Base-by-base conservation (phyloP, 2,888 invertebrate genomes). In the Muscina levida region DNA sequence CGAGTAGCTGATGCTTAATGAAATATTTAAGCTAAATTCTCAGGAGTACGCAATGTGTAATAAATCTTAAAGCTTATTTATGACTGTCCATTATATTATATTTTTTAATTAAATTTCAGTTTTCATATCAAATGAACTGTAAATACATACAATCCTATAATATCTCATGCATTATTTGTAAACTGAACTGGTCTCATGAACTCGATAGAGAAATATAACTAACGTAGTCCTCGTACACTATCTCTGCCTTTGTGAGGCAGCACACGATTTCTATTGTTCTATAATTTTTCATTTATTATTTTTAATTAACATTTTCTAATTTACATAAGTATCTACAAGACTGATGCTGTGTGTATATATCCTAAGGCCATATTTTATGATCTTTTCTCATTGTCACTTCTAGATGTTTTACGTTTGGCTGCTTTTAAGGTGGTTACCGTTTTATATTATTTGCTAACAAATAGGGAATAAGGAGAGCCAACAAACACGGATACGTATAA, bases 301-400 rank as follows among this genome's bases (percentile, higher is more conserved):
- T 42, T 62, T 62, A 62, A 62, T 62, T 42, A 62, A 62, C 22
- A 62, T 42, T 62, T 62, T 62, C 22, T 42, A 42, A 62, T 62
- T 62, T 62, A 10, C 62, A 62, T 62, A 62, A 62, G 42, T 62
- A 62, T 42, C 39, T 22, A 17, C 10, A 53, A 22, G 22, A 13
- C 8, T 3, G 3, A 31, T 3, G 8, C 31, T 31, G 8, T 3
- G 31, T 5, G 4, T 31, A 8, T 31, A 5, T 31, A 5, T 31
- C 31, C 31, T 31, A 3, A 31, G 31, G 4, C 3, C 3, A 31
- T 8, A 31, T 8, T 31, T 31, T 31, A 31, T 31, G 31, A 31
- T 8, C 31, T 31, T 8, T 8, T 31, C 31, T 31, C 31, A 3
- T 31, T 31, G 31, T 31, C 31, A 31, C 4, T 31, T 3, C 31